Evolutionary conservation across 2,888 invertebrate genomes (phyloP).

Genomic region (Therioaphis trifolii): DNA sequence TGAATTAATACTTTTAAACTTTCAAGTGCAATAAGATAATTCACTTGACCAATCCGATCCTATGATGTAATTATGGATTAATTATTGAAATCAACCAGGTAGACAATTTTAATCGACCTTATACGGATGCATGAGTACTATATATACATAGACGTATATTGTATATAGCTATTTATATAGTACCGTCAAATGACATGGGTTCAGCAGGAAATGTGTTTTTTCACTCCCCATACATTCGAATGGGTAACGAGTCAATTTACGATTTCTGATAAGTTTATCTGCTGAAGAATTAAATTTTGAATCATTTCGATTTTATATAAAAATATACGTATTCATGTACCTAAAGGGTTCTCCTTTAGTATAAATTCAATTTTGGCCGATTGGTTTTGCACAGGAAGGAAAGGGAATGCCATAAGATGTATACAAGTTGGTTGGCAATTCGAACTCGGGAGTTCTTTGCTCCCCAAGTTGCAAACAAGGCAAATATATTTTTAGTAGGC

Average conservation of each 20-base stretch:
- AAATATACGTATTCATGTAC: neutral
- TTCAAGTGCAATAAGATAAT: no score
- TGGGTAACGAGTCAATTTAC: neutral
- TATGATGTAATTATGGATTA: no score
- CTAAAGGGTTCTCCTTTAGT: neutral
- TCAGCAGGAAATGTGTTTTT: neutral
- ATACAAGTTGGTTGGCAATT: slow-evolving; percentile 16
- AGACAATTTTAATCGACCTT: neutral
- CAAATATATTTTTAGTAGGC: no score
- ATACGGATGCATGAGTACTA: neutral
- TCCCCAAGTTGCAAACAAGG: no score
- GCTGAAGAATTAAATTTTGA: neutral
- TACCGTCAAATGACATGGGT: neutral
- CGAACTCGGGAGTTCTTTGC: neutral
- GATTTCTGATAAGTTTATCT: neutral
- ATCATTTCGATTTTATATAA: slow-evolving; percentile 21
- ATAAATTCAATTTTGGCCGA: slow-evolving; percentile 39
- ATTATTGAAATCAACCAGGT: neutral
- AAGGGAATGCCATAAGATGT: no score
- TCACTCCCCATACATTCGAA: neutral
- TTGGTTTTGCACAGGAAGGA: neutral
- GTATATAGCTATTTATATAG: no score
- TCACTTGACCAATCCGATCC: no score
- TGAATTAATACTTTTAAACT: no score
- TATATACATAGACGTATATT: no score